phyloP scores from a whole-genome alignment of 1,140 invertebrate species.

The Hylaeus anthracinus region DNA sequence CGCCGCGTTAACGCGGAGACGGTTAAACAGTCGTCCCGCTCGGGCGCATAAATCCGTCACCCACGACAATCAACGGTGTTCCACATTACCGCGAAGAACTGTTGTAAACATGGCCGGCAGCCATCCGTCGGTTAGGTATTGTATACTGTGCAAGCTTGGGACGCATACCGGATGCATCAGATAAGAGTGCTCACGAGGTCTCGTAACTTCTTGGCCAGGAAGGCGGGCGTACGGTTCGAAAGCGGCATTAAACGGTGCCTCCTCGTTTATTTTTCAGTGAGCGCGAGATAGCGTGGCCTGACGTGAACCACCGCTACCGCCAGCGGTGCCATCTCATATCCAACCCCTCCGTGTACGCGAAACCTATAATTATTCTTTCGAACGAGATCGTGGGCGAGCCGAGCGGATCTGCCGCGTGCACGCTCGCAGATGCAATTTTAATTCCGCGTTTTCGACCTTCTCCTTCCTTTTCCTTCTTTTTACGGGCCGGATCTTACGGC shows the following conservation, averaged over 20 bases:
- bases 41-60: neutral
- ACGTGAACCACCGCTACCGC: constrained; percentile 52
- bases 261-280: constrained; percentile 64
- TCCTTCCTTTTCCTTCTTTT: neutral
- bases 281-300: constrained; percentile 46
- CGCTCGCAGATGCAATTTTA: constrained; percentile 27
- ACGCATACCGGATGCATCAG: constrained; percentile 53
- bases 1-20: neutral
- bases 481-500: neutral
- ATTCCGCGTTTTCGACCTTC: constrained; percentile 16
- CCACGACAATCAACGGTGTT: constrained; percentile 7
- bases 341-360: constrained; percentile 18
- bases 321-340: constrained; percentile 45
- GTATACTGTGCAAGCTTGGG: constrained; percentile 23
- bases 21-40: constrained; percentile 29
- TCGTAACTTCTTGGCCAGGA: constrained; percentile 20
- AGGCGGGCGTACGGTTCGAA: constrained; percentile 24
- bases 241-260: constrained; percentile 46
- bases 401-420: constrained; percentile 4
- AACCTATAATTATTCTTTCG: constrained; percentile 63
- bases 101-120: constrained; percentile 19
- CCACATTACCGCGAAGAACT: constrained; percentile 3
- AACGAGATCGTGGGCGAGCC: constrained; percentile 52
- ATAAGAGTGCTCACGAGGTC: constrained; percentile 42
- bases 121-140: constrained; percentile 29